Percentiles rank a stretch among this genome's conserved stretches.
Evolutionary conservation across 2,888 invertebrate species (phyloP).

Genomic region (Oxyscelio sp.): DNA sequence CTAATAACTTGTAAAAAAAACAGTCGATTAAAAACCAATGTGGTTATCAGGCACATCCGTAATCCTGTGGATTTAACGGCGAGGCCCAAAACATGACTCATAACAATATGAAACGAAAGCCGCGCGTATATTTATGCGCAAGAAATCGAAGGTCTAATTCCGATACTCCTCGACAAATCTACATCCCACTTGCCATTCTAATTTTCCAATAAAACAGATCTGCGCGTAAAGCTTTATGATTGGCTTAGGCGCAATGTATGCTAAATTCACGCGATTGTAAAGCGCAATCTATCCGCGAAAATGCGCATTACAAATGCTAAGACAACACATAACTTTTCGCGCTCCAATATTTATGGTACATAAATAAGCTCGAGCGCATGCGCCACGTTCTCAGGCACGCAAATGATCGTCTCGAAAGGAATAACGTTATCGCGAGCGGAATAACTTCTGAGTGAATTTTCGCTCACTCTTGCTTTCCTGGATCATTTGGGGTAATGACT

Average conservation of each 20-base stretch:
- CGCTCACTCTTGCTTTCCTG: constrained; percentile 66
- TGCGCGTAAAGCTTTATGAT: constrained; percentile 8
- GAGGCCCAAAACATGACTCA: too few species aligned
- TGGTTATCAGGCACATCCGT: too few species aligned
- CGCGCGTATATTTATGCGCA: too few species aligned
- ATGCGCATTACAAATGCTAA: constrained; percentile 23
- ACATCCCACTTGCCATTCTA: too few species aligned
- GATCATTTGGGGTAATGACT: constrained; percentile 67
- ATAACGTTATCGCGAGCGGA: constrained; percentile 45
- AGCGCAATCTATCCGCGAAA: constrained; percentile 19
- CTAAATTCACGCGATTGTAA: constrained; percentile 27
- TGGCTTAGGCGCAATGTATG: constrained; percentile 1
- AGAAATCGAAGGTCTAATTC: too few species aligned
- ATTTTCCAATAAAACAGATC: constrained; percentile 28
- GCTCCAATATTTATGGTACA: constrained; percentile 42
- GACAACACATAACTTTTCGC: constrained; percentile 42
- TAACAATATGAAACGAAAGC: too few species aligned
- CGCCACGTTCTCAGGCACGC: constrained; percentile 45
- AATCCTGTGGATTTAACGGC: too few species aligned
- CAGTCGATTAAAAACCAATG: too few species aligned
- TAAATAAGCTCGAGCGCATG: constrained; percentile 53
- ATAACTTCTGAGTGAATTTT: constrained; percentile 68
- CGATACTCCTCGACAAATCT: too few species aligned
- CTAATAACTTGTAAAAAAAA: too few species aligned
- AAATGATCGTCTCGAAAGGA: constrained; percentile 60